Evolutionary conservation across 2,113 vertebrate genomes (phyloP).

Genomic region (Amphiprion ocellaris): DNA sequence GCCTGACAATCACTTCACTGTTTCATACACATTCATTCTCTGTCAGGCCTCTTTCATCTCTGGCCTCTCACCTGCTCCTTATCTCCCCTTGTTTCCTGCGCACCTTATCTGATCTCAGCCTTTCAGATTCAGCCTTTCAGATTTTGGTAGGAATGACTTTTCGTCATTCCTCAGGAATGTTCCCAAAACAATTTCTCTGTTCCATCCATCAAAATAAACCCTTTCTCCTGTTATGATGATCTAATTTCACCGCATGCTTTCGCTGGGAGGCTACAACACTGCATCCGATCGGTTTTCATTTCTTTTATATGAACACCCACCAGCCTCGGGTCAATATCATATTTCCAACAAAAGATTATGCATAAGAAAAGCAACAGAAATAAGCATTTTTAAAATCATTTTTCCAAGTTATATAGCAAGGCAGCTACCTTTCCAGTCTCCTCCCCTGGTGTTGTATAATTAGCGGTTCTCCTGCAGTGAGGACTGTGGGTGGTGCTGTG

Average conservation of each 20-base stretch:
- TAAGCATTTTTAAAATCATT: neutral
- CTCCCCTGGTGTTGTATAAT: conserved; percentile 54
- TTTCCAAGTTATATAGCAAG: neutral
- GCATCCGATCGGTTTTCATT: conserved; percentile 10
- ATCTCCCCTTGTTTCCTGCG: conserved; percentile 23
- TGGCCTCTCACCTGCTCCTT: conserved; percentile 13
- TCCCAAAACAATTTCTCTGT: neutral
- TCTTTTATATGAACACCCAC: conserved; percentile 2
- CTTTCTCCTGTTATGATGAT: neutral
- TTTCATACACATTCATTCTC: conserved; percentile 41
- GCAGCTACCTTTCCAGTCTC: neutral
- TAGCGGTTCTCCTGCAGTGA: conserved; percentile 47
- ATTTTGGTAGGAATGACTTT: neutral
- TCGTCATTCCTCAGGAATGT: neutral
- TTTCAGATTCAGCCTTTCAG: conserved; percentile 19
- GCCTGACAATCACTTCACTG: conserved; percentile 24
- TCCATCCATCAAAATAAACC: conserved; percentile 14
- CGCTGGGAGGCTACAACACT: neutral
- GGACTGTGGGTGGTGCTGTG: conserved; percentile 20
- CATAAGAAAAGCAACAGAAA: neutral
- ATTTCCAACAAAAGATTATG: neutral
- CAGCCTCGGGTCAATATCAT: neutral
- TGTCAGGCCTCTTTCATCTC: conserved; percentile 43
- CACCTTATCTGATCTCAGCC: conserved; percentile 11
- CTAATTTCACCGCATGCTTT: neutral